A percentile compares a stretch with the other conserved stretches of the same genome.
Evolutionary conservation across 2,113 vertebrate species (phyloP).

Genomic region (Brienomyrus longianalis): DNA sequence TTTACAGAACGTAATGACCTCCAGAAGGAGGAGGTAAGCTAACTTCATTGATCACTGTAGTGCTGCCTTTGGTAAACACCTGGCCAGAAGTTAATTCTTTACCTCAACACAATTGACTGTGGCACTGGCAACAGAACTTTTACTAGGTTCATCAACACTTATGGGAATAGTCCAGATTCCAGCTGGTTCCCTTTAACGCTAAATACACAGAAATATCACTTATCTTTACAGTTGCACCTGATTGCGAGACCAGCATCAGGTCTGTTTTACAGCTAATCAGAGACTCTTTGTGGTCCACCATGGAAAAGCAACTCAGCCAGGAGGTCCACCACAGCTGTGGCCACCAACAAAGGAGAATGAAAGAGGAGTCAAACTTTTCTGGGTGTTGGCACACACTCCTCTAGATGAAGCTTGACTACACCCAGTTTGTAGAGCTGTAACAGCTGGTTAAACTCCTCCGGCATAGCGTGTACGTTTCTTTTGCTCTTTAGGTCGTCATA

Average conservation of each 20-base stretch:
- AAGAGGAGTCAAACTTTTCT: neutral
- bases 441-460: neutral
- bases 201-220: neutral
- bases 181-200: neutral
- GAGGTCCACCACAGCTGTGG: neutral
- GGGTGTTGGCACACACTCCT: neutral
- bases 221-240: neutral
- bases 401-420: neutral
- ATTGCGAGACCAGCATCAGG: neutral
- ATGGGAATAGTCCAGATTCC: neutral
- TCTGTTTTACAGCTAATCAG: neutral
- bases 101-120: neutral
- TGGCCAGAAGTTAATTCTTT: neutral
- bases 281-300: neutral
- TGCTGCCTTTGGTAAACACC: neutral
- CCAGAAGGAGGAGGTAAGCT: neutral
- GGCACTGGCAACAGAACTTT: neutral
- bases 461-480: slow-evolving; percentile 14
- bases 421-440: neutral
- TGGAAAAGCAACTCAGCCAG: neutral
- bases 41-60: neutral
- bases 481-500: neutral
- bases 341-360: neutral
- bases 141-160: neutral
- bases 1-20: neutral